Percentiles rank a stretch among this genome's conserved stretches.
Evolutionary conservation across 2,888 invertebrate genomes (phyloP).

Genomic region (Plebejus argus): DNA sequence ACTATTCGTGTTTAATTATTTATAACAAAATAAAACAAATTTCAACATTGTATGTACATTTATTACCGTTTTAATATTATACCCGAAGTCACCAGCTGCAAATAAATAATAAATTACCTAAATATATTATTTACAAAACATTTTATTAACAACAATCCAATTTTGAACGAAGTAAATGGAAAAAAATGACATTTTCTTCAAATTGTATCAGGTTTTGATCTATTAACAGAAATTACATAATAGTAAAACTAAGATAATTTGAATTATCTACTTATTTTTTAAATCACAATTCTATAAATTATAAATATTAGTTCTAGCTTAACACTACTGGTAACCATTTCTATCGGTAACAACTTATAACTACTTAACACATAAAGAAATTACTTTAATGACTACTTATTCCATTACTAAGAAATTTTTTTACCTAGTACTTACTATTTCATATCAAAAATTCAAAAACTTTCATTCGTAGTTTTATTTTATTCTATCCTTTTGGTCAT

Average conservation of each 20-base stretch:
- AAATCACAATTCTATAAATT: conserved; percentile 14
- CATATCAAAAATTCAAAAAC: background rate
- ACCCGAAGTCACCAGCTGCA: conserved; percentile 20
- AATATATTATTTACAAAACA: conserved; percentile 29
- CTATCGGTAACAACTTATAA: background rate
- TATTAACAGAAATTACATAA: background rate
- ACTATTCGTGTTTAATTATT: conserved; percentile 55
- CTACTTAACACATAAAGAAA: background rate
- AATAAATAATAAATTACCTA: conserved; percentile 37
- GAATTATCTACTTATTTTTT: conserved; percentile 3
- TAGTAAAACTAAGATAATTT: background rate
- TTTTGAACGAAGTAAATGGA: background rate
- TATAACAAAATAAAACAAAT: conserved; percentile 31
- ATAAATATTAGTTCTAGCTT: conserved; percentile 5
- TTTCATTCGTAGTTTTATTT: background rate
- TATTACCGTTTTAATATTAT: background rate
- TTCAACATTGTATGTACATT: background rate
- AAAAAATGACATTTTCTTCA: background rate
- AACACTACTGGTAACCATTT: conserved; percentile 24
- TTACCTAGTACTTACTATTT: background rate
- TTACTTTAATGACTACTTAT: conserved; percentile 22
- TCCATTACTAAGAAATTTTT: background rate
- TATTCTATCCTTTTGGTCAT: background rate
- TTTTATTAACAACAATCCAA: background rate
- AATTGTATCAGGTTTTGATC: background rate